phyloP scores from a whole-genome alignment of 2,888 invertebrate genomes.

The Drosophila nr. perissopoda region DNA sequence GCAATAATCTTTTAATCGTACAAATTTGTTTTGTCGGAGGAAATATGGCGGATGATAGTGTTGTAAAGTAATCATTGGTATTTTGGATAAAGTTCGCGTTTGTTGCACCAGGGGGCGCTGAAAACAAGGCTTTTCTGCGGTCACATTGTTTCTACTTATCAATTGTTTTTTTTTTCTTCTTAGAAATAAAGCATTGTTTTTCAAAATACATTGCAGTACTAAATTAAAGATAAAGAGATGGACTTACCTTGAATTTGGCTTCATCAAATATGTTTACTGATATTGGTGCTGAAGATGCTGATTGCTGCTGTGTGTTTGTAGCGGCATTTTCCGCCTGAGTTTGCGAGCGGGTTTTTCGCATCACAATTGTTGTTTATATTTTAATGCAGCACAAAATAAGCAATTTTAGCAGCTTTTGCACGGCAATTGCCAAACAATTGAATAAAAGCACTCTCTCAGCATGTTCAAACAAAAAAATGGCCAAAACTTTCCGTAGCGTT shows the following conservation, averaged over 20 bases:
- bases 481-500: slow-evolving; percentile 61
- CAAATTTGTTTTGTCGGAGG: slow-evolving; percentile 74
- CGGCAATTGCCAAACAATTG: slow-evolving; percentile 23
- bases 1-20: slow-evolving; percentile 61
- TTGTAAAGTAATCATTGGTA: slow-evolving; percentile 37
- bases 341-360: slow-evolving; percentile 85
- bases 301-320: slow-evolving; percentile 52
- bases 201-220: slow-evolving; percentile 14
- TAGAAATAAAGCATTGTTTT: slow-evolving; percentile 31
- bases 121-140: slow-evolving; percentile 42
- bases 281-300: slow-evolving; percentile 51
- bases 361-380: slow-evolving; percentile 64
- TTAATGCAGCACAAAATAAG: slow-evolving; percentile 50
- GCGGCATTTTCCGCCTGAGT: slow-evolving; percentile 84
- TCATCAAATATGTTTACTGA: slow-evolving; percentile 62
- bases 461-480: slow-evolving; percentile 43
- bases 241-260: slow-evolving; percentile 64
- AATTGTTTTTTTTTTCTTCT: slow-evolving; percentile 51
- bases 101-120: slow-evolving; percentile 39
- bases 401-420: slow-evolving; percentile 27
- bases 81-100: slow-evolving; percentile 13
- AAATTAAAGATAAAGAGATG: slow-evolving; percentile 18
- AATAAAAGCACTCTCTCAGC: slow-evolving; percentile 26
- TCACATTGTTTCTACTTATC: slow-evolving; percentile 64
- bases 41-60: slow-evolving; percentile 76